Conservation (phyloP, 2,797 vertebrate genomes). For the Selene dorsalis region DNA sequence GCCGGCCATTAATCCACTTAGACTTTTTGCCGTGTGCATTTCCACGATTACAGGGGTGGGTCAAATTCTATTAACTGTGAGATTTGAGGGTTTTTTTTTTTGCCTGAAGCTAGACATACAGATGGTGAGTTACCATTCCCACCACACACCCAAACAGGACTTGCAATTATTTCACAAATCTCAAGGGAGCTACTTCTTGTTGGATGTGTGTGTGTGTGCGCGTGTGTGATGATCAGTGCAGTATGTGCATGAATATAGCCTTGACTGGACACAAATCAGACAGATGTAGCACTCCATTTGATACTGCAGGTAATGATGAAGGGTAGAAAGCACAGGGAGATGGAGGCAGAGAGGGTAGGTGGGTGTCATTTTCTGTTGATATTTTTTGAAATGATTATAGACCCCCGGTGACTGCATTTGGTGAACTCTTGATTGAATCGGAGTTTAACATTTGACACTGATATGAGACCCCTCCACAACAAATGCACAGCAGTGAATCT, state of each 20-base stretch:
- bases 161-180: slow-evolving; percentile 18
- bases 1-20: slow-evolving; percentile 77
- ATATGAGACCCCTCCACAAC: too few relatives aligned
- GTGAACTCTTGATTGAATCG: too few relatives aligned
- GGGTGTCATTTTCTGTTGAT: too few relatives aligned
- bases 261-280: slow-evolving; percentile 13
- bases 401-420: too few relatives aligned
- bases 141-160: slow-evolving; percentile 10
- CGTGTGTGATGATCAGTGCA: too few relatives aligned
- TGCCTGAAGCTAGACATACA: slow-evolving; percentile 28
- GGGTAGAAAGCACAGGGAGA: too few relatives aligned
- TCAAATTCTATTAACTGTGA: slow-evolving; percentile 77
- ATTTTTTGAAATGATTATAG: too few relatives aligned
- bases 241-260: background rate
- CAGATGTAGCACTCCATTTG: background rate
- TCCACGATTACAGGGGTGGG: slow-evolving; percentile 74
- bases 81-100: slow-evolving; percentile 46
- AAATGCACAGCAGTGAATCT: too few relatives aligned
- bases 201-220: background rate
- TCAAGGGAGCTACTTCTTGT: background rate
- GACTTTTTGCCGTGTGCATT: slow-evolving; percentile 73
- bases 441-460: too few relatives aligned
- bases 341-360: too few relatives aligned
- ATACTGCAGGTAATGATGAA: background rate
- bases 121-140: slow-evolving; percentile 37